phyloP scores from a whole-genome alignment of 2,113 vertebrate genomes.

The Bucco capensis region DNA sequence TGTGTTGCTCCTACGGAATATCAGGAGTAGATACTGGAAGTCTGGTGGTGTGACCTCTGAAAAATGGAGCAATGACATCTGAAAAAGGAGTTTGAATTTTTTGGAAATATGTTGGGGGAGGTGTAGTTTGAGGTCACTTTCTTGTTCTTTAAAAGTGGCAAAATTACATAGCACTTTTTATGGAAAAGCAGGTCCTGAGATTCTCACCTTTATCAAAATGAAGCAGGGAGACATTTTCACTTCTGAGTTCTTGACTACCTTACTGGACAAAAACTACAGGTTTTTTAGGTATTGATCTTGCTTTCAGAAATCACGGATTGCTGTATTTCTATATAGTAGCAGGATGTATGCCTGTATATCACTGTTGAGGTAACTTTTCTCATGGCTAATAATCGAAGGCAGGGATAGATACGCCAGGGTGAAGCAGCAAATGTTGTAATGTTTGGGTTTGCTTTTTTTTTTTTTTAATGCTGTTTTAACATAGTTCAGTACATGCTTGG shows the following conservation, averaged over 20 bases:
- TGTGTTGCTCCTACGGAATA: too few relatives aligned
- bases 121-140: not conserved
- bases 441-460: rapidly evolving
- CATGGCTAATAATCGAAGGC: not conserved
- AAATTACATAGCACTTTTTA: not conserved
- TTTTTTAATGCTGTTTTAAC: not conserved
- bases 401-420: not conserved
- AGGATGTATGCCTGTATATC: not conserved
- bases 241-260: not conserved
- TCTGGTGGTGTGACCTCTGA: not conserved
- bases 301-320: not conserved
- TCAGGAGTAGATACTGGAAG: not conserved
- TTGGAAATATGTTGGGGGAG: not conserved
- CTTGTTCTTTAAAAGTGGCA: not conserved
- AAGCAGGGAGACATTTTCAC: not conserved
- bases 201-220: not conserved
- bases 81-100: not conserved
- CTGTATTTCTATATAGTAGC: not conserved
- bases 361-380: not conserved
- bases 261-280: not conserved
- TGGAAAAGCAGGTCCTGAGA: not conserved
- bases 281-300: not conserved
- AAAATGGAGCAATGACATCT: not conserved
- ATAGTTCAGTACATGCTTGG: not conserved
- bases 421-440: not conserved